Percentiles rank a stretch among this genome's conserved stretches.
Conservation (phyloP, 2,797 vertebrate species). For the Sebastes jordani region DNA sequence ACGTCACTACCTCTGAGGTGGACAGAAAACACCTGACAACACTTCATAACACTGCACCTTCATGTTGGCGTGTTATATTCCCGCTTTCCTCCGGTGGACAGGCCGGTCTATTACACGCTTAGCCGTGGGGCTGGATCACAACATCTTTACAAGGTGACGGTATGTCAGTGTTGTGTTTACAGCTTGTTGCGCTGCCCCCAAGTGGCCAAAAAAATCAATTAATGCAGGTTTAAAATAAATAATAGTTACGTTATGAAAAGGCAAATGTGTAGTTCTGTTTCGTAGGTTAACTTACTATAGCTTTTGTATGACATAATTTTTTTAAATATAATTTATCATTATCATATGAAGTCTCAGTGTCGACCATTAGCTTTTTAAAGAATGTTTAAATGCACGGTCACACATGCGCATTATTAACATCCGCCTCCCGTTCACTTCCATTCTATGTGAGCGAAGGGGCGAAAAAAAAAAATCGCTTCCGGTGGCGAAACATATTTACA, state of each 20-base stretch:
- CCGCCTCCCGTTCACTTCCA: background rate
- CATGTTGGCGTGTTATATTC: no score
- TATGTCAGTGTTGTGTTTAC: background rate
- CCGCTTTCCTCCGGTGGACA: no score
- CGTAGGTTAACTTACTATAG: no score
- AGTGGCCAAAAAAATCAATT: background rate
- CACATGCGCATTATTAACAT: background rate
- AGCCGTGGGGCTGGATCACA: no score
- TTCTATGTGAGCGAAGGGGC: background rate
- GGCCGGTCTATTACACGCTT: no score
- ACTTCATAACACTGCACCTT: no score
- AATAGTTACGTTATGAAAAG: background rate
- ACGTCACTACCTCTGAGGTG: no score
- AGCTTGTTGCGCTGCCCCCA: no score
- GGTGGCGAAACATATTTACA: background rate
- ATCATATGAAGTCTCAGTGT: no score
- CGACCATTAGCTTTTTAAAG: no score
- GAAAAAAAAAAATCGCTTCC: background rate
- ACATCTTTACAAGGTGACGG: background rate
- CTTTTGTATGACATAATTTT: background rate
- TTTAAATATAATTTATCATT: no score
- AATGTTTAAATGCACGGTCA: background rate
- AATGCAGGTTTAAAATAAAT: background rate
- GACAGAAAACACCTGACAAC: accelerated
- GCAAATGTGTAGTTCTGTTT: background rate